Conservation (phyloP, 2,797 vertebrate species). For the Selene dorsalis region DNA sequence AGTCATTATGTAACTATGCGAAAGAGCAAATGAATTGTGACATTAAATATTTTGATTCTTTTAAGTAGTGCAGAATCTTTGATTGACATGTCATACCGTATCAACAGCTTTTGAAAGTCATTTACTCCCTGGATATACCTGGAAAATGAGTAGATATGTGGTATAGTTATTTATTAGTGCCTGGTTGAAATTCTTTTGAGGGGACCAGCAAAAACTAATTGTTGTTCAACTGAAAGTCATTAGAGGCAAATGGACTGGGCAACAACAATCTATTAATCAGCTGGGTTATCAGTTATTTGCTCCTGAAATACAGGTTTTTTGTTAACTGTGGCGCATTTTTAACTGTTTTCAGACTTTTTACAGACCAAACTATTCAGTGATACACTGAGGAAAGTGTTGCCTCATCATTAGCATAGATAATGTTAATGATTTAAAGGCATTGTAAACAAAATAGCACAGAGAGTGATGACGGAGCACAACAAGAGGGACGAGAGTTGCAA, state of each 20-base stretch:
- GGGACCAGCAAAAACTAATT: neutral
- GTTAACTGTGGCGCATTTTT: no score
- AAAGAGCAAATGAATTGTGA: conserved; percentile 17
- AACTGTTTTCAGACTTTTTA: neutral
- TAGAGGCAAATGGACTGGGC: neutral
- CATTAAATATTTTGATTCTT: neutral
- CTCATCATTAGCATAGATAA: neutral
- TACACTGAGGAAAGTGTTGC: neutral
- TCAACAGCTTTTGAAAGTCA: neutral
- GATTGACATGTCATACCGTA: neutral
- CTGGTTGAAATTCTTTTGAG: neutral
- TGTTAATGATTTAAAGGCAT: no score
- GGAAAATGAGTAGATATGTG: neutral
- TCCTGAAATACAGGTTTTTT: neutral
- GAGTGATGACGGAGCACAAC: no score
- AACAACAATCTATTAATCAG: neutral
- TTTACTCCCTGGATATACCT: no score
- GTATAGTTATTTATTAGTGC: no score
- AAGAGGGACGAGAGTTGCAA: neutral
- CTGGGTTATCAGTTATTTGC: neutral
- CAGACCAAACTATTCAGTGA: neutral
- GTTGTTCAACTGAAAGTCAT: neutral
- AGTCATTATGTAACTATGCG: conserved; percentile 20
- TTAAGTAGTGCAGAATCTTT: neutral
- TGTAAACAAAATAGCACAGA: neutral